Evolutionary conservation across 2,888 invertebrate genomes (phyloP), one percentile per base, ranked within the genome.

Genomic region (Drosophila borealis): DNA sequence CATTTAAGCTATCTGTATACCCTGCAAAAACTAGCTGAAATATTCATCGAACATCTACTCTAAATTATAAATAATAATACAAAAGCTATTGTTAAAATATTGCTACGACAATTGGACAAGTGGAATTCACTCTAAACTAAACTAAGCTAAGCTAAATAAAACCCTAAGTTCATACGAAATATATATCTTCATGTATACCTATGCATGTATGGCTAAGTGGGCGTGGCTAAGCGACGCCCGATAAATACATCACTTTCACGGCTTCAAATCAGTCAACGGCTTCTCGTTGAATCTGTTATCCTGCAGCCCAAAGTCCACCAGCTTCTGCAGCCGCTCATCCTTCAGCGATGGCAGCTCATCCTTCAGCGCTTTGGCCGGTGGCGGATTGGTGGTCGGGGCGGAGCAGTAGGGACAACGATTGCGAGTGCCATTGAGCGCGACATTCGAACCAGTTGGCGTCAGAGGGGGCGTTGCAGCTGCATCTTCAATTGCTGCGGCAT

Each of bases 391-490:
- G n/a, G 25, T 6, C 9, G 17, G 3, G n/a, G 33, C 14, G 19
- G 36, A 13, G 36, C 60, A 60, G 14, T 44, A 44, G 14, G 54
- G 61, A 41, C 55, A 56, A 37, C 14, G 41, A 17, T 3, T 19
- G 33, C 11, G 33, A 10, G 10, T 19, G 11, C 2, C n/a, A 8
- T 9, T 33, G 4, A 10, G 4, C 46, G 1, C 13, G 5, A n/a
- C n/a, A 13, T 25, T 4, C 9, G 29, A 9, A 3, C n/a, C 29
- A 14, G 45, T 46, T 46, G 45, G 13, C 29, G 14, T 1, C 6
- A 13, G 2, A 8, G 5, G 2, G 9, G 21, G 13, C 21, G 13
- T 21, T 11, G 13, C 21, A 25, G 13, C 41, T 19, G 17, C 19
- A 44, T 21, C 13, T 5, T 21, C 42, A 17, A 11, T 6, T 5